Percentiles rank a stretch among this genome's conserved stretches.
Evolutionary conservation across 1,140 invertebrate species (phyloP).

Genomic region (Adoxophyes honmai): DNA sequence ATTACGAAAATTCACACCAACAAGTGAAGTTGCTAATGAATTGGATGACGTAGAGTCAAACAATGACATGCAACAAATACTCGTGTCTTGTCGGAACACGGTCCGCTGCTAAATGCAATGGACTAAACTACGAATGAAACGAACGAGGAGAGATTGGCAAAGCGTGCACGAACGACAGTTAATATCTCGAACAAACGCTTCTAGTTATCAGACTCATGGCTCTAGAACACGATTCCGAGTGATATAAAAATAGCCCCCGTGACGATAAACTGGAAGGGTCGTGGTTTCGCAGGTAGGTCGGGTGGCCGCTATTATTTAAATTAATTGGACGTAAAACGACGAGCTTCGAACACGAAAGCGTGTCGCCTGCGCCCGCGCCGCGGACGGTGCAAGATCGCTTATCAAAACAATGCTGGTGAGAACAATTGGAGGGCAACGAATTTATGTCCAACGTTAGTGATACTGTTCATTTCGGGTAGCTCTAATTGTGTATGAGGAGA

Average conservation of each 20-base stretch:
- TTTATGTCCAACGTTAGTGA: neutral
- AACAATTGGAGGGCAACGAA: neutral
- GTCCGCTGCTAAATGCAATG: no score
- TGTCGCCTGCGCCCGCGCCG: conserved; percentile 36
- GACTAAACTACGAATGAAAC: no score
- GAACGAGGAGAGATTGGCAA: no score
- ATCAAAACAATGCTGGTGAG: conserved; percentile 6
- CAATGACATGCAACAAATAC: no score
- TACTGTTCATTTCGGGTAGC: no score
- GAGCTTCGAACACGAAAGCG: conserved; percentile 41
- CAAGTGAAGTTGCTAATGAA: neutral
- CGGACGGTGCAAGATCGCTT: neutral
- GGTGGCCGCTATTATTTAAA: conserved; percentile 62
- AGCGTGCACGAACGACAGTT: no score
- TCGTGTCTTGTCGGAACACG: no score
- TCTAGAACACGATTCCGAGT: neutral
- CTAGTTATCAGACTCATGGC: neutral
- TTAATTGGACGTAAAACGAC: conserved; percentile 65
- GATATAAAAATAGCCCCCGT: conserved; percentile 12
- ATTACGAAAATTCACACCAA: neutral
- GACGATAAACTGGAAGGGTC: conserved; percentile 27
- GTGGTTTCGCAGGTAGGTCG: conserved; percentile 48
- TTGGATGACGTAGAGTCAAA: no score
- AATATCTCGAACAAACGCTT: no score
- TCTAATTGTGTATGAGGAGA: no score